Base-by-base conservation (phyloP, 2,113 vertebrate species). In the Addax nasomaculatus region DNA sequence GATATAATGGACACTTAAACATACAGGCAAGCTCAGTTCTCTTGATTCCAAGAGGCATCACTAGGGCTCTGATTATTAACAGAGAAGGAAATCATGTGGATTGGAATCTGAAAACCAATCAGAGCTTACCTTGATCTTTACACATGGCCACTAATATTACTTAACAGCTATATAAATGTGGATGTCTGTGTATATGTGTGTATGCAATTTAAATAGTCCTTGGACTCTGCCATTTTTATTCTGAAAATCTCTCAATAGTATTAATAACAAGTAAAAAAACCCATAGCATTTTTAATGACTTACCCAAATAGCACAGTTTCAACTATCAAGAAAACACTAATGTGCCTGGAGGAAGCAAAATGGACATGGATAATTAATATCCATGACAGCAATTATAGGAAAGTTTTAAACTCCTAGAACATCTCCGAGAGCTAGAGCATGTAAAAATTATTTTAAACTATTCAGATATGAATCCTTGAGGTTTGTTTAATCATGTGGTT, bases 81-180 rank as follows among this genome's bases (percentile, higher is more conserved):
- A 4, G 47, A 88, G n/a, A 92, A 87, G 23, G 47, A 96, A 92
- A 85, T 39, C 51, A 57, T 4, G 30, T 1, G 53, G 36, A 89
- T 49, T 90, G 49, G 80, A 89, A 95, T 87, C 73, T 80, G 93
- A 92, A 81, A 93, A 96, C 45, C 14, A 7, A 15, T 83, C 87
- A 89, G 86, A 73, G 39, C 87, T 92, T 86, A 13, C n/a, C 47
- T 92, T 95, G 95, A 96, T 80, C 89, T 97, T 97, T 92, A 89
- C 13, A 96, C 91, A 96, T 53, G 55, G 51, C 21, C 73, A 87
- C 21, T 53, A 90, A 85, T 19, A 27, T 53, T 80, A 84, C 62
- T 92, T 92, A 51, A 70, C 58, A 53, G 49, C 45, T 39, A 36
- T 2, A 1, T 83, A 89, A 85, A 58, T 30, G 15, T 43, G 19